Percentiles rank a stretch among this genome's conserved stretches.
Conservation (phyloP, 2,888 invertebrate species). For the Teleogryllus oceanicus region DNA sequence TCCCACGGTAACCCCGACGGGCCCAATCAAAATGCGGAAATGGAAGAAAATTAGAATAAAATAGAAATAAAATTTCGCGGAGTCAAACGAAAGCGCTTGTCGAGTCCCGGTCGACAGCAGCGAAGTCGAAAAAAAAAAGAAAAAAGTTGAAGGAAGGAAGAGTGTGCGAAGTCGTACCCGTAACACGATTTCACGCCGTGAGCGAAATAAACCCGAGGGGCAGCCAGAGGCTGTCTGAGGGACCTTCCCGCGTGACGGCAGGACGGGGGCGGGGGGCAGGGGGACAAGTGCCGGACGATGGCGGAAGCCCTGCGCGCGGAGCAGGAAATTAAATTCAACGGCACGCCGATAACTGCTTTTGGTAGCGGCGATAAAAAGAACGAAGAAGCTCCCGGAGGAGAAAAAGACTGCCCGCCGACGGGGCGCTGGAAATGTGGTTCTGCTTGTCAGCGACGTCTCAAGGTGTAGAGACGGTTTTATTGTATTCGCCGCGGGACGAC, state of each 20-base stretch:
- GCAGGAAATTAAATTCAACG: slow-evolving; percentile 1
- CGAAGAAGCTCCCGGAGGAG: slow-evolving; percentile 1
- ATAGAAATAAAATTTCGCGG: neutral
- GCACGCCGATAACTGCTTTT: neutral
- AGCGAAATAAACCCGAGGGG: neutral
- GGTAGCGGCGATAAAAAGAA: slow-evolving; percentile 4
- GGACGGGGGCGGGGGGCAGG: neutral
- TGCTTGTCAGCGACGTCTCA: too few relatives aligned
- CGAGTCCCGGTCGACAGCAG: too few relatives aligned
- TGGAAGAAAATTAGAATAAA: neutral
- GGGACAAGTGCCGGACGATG: slow-evolving; percentile 1
- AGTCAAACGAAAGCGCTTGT: neutral
- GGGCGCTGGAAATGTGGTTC: too few relatives aligned
- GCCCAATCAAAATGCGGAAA: neutral
- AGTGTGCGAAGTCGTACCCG: neutral
- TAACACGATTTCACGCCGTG: neutral
- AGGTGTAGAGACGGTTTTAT: too few relatives aligned
- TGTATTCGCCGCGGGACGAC: too few relatives aligned
- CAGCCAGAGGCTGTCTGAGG: neutral
- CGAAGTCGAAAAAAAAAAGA: neutral
- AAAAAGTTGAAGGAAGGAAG: neutral
- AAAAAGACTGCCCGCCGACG: neutral
- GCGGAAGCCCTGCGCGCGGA: neutral
- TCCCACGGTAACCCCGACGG: too few relatives aligned
- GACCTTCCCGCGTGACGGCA: neutral